Evolutionary conservation across 2,888 invertebrate species (phyloP), one percentile per base, ranked within the genome.

Genomic region (Elmis aenea): DNA sequence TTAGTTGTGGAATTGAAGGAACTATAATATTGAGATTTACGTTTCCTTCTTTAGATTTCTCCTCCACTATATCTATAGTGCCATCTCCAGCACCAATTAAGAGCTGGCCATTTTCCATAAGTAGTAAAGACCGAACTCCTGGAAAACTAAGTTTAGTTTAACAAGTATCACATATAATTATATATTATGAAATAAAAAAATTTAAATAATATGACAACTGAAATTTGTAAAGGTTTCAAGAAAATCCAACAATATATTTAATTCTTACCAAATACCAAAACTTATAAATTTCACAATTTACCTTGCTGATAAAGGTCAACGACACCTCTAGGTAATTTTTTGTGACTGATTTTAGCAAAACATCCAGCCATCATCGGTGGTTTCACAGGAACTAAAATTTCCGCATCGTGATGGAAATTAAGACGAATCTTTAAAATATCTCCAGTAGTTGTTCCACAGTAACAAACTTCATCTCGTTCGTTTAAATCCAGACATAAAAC

Each of bases 41-140:
- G 10, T 35, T 15, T 18, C 51, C 49, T 4, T 25, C 27, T 9
- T 44, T 42, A 8, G 11, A 10, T 8, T 50, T 51, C 44, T 66
- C 66, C 51, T 79, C 77, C 1, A 86, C 76, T 12, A 86, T 48
- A 46, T 89, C 87, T 0, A 93, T 66, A 0, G 79, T 80, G 0
- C 94, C 94, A 65, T 90, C 84, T 0, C 94, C 94, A 2, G 85
- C 80, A 1, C 93, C 94, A 38, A 93, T 78, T 2, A 92, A 65
- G 12, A 88, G 54, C 40, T 74, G 73, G 0, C 77, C 78, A 29
- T 75, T 72, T 0, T 70, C 70, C 56, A 85, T 62, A 32, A 83
- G 70, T 10, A 79, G 57, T 8, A 86, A 70, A 0, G 79, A 73
- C 34, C 81, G 77, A 1, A 88, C 78, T 11, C 84, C 83, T 70